Conservation (phyloP, 2,888 invertebrate species). For the Cetonia aurata region DNA sequence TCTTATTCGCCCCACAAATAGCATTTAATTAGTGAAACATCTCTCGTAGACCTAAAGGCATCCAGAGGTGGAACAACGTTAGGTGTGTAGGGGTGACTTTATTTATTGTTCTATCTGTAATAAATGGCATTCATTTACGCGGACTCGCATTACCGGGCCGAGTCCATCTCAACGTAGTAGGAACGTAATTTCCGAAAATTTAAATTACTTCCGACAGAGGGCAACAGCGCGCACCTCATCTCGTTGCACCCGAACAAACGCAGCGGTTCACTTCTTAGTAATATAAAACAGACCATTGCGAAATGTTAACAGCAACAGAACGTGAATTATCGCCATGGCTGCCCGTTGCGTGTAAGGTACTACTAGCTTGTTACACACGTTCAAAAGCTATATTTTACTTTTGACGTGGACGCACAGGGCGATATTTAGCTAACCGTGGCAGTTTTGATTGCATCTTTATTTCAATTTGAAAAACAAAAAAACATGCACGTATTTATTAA, state of each 20-base stretch:
- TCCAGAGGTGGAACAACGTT: slow-evolving; percentile 41
- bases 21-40: too few species aligned
- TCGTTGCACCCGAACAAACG: slow-evolving; percentile 5
- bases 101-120: slow-evolving; percentile 57
- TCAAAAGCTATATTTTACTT: slow-evolving; percentile 29
- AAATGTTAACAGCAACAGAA: slow-evolving; percentile 39
- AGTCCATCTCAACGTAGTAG: slow-evolving; percentile 52
- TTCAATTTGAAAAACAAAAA: too few species aligned
- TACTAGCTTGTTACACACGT: slow-evolving; percentile 34
- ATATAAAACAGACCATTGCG: slow-evolving; percentile 33
- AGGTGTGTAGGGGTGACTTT: slow-evolving; percentile 51
- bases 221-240: slow-evolving; percentile 42
- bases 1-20: too few species aligned
- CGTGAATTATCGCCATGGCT: slow-evolving; percentile 40
- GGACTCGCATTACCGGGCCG: slow-evolving; percentile 51
- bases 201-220: slow-evolving; percentile 58
- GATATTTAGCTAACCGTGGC: slow-evolving; percentile 21
- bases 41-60: too few species aligned
- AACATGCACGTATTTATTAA: slow-evolving; percentile 44
- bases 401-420: slow-evolving; percentile 25
- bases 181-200: slow-evolving; percentile 58
- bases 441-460: slow-evolving; percentile 28
- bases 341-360: slow-evolving; percentile 33
- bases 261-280: slow-evolving; percentile 31
- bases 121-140: slow-evolving; percentile 57